Evolutionary conservation across 2,888 invertebrate genomes (phyloP).

Genomic region (Diogma glabrata): DNA sequence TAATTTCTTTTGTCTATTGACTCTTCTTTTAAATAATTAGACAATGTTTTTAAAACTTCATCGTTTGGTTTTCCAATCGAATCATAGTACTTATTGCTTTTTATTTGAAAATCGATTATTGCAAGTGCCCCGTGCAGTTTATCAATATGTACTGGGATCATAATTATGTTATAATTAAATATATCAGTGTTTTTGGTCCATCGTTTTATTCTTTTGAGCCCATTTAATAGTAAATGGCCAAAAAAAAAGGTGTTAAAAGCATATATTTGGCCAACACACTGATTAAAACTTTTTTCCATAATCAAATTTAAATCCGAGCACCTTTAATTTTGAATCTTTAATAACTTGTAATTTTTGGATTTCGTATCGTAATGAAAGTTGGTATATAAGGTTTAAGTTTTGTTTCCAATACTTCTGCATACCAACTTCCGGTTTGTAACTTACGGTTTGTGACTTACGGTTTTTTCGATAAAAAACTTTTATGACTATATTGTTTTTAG

Average conservation of each 20-base stretch:
- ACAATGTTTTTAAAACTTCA: conserved; percentile 56
- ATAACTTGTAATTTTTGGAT: too few relatives aligned
- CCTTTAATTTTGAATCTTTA: too few relatives aligned
- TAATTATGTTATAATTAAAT: conserved; percentile 71
- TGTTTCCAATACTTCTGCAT: too few relatives aligned
- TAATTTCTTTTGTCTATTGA: conserved; percentile 76
- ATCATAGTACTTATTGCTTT: conserved; percentile 73
- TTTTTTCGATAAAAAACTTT: too few relatives aligned
- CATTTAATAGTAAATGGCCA: conserved; percentile 65
- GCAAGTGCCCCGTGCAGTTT: conserved; percentile 95
- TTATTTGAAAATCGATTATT: conserved; percentile 66
- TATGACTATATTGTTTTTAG: too few relatives aligned
- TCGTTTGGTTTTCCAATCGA: conserved; percentile 81
- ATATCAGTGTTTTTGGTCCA: conserved; percentile 83
- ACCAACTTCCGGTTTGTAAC: too few relatives aligned
- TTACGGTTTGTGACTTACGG: too few relatives aligned
- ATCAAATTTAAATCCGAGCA: too few relatives aligned
- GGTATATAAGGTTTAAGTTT: too few relatives aligned
- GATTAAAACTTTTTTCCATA: too few relatives aligned
- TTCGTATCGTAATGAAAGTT: too few relatives aligned
- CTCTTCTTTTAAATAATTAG: conserved; percentile 72
- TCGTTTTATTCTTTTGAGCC: conserved; percentile 66
- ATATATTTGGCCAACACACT: too few relatives aligned
- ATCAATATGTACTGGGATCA: conserved; percentile 91
- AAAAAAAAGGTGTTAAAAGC: conserved; percentile 96